Evolutionary conservation across 2,888 invertebrate genomes (phyloP).

Genomic region (Melinaea menophilus): DNA sequence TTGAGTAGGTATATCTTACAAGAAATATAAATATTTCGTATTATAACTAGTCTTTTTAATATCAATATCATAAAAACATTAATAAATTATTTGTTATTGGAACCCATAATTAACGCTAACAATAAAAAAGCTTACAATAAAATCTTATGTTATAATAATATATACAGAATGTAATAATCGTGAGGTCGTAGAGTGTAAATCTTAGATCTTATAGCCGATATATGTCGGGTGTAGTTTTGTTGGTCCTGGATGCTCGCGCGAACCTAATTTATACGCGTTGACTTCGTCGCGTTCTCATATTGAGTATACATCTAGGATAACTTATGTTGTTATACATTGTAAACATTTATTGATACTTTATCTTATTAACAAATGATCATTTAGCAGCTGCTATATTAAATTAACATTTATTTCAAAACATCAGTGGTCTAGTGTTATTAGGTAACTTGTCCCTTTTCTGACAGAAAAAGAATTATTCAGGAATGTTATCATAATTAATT

Average conservation of each 20-base stretch:
- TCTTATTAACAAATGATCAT: neutral
- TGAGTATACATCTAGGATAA: slow-evolving; percentile 42
- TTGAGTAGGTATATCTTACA: no score
- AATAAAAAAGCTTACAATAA: neutral
- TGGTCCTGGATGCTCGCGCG: slow-evolving; percentile 49
- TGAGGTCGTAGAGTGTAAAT: slow-evolving; percentile 49
- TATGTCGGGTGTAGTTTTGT: slow-evolving; percentile 62
- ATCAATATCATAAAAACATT: no score
- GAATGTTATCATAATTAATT: no score
- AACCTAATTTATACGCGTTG: slow-evolving; percentile 73
- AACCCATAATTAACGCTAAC: neutral
- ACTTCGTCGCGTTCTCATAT: slow-evolving; percentile 63
- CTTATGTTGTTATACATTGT: neutral
- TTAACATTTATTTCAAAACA: no score
- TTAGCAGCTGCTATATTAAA: no score
- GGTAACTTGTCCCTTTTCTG: no score
- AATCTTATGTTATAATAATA: neutral
- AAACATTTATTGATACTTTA: neutral
- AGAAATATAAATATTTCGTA: no score
- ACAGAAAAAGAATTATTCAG: no score
- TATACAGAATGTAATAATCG: neutral
- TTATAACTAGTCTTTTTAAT: no score
- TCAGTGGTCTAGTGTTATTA: no score
- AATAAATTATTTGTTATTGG: neutral
- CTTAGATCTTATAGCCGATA: slow-evolving; percentile 65